These are phyloP conservation scores for Phytoseiulus persimilis DNA, from an alignment of 2,888 invertebrate species.

Conservation along the genomic window DNA sequence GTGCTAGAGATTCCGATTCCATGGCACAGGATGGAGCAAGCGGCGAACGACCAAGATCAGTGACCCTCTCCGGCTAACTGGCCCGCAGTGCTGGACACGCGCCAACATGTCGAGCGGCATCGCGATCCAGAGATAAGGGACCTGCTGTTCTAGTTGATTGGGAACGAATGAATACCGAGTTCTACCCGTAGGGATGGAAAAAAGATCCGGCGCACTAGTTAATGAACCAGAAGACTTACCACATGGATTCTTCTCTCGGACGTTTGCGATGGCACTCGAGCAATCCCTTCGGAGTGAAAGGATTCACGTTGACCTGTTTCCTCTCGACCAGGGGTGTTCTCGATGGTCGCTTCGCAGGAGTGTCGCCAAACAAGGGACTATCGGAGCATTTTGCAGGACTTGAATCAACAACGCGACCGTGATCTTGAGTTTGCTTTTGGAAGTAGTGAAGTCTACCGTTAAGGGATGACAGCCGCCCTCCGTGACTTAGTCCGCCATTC, in stretches of 20 bases:
- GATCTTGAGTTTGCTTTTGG: constrained; percentile 11
- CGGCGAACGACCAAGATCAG: background rate
- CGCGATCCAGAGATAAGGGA: background rate
- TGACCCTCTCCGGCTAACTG: background rate
- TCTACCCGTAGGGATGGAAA: background rate
- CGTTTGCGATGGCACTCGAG: constrained; percentile 47
- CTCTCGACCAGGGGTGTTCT: constrained; percentile 11
- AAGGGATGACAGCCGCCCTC: constrained; percentile 39
- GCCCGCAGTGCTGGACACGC: background rate
- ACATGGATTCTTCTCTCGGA: constrained; percentile 7
- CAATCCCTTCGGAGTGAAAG: constrained; percentile 61
- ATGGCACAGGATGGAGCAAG: too few relatives aligned
- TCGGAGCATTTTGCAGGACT: background rate
- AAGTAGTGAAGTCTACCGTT: constrained; percentile 40
- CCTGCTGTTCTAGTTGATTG: too few relatives aligned
- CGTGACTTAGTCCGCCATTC: background rate
- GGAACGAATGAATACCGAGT: background rate
- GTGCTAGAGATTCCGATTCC: too few relatives aligned
- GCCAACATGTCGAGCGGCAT: background rate
- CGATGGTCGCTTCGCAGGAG: constrained; percentile 50
- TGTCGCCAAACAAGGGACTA: background rate
- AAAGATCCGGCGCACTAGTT: background rate
- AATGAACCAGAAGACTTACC: background rate
- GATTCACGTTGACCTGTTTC: constrained; percentile 62
- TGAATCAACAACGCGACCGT: background rate